Conservation (phyloP, 2,888 invertebrate species). For the Dicyrtomina minuta region DNA sequence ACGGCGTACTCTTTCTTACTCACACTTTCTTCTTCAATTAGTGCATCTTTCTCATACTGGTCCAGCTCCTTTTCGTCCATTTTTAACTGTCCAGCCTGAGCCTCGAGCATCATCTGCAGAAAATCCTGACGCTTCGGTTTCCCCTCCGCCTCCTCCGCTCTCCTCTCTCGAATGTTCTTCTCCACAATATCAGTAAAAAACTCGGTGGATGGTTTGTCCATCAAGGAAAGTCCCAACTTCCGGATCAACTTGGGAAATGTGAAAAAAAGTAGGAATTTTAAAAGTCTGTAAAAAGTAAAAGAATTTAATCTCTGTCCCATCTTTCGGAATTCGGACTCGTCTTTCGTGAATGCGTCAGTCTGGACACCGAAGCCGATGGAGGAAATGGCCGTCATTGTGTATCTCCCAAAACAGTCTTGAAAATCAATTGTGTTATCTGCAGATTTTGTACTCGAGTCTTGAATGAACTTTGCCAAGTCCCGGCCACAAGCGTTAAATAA, state of each 20-base stretch:
- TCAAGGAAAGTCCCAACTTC: background rate
- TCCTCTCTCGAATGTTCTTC: constrained; percentile 4
- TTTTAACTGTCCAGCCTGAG: constrained; percentile 18
- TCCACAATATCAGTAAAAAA: constrained; percentile 7
- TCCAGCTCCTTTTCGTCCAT: background rate
- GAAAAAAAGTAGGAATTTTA: background rate
- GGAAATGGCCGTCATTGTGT: constrained; percentile 10
- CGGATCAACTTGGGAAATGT: background rate
- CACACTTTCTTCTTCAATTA: background rate
- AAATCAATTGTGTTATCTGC: background rate
- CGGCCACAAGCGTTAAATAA: constrained; percentile 37
- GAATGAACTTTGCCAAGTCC: constrained; percentile 16
- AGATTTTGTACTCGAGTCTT: background rate
- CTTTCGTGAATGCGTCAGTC: background rate
- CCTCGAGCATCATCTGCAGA: constrained; percentile 54
- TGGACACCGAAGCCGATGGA: constrained; percentile 15
- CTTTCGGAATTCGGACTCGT: background rate
- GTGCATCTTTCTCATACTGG: constrained; percentile 22
- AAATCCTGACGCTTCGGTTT: constrained; percentile 23
- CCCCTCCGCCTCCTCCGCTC: background rate
- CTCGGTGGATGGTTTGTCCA: background rate
- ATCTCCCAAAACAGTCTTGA: constrained; percentile 13
- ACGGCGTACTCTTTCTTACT: background rate
- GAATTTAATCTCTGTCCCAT: constrained; percentile 7
- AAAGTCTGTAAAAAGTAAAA: background rate